These are phyloP conservation scores for Sesia apiformis DNA, from an alignment of 2,888 invertebrate genomes.

Conservation along the genomic window DNA sequence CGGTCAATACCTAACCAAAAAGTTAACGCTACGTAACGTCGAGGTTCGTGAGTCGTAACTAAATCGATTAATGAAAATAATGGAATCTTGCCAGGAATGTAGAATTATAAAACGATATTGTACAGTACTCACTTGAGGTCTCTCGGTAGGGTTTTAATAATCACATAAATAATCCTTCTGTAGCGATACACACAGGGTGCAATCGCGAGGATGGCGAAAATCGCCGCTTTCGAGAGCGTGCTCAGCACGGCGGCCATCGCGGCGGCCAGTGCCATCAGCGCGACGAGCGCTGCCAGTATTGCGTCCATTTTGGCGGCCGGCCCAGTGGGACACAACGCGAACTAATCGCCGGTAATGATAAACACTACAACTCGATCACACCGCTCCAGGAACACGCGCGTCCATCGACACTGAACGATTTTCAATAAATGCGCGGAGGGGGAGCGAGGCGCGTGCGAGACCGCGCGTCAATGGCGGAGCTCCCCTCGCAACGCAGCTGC, in stretches of 20 bases:
- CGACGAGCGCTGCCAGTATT: constrained; percentile 66
- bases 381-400: constrained; percentile 26
- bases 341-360: background rate
- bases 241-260: constrained; percentile 75
- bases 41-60: no score
- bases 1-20: no score
- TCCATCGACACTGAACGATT: constrained; percentile 29
- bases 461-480: constrained; percentile 34
- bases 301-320: constrained; percentile 68
- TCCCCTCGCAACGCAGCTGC: constrained; percentile 42
- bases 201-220: constrained; percentile 76
- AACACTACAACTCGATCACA: constrained; percentile 1
- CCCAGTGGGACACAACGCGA: constrained; percentile 50
- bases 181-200: constrained; percentile 72
- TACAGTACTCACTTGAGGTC: constrained; percentile 77
- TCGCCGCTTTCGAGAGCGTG: constrained; percentile 81
- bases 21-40: no score
- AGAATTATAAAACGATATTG: no score
- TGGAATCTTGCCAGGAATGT: no score
- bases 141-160: constrained; percentile 78
- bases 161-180: constrained; percentile 74
- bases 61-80: no score
- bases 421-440: constrained; percentile 33
- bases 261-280: constrained; percentile 68
- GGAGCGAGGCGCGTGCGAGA: constrained; percentile 7